These are phyloP conservation scores for Acropternis orthonyx DNA, from an alignment of 2,797 vertebrate species.

Conservation along the genomic window DNA sequence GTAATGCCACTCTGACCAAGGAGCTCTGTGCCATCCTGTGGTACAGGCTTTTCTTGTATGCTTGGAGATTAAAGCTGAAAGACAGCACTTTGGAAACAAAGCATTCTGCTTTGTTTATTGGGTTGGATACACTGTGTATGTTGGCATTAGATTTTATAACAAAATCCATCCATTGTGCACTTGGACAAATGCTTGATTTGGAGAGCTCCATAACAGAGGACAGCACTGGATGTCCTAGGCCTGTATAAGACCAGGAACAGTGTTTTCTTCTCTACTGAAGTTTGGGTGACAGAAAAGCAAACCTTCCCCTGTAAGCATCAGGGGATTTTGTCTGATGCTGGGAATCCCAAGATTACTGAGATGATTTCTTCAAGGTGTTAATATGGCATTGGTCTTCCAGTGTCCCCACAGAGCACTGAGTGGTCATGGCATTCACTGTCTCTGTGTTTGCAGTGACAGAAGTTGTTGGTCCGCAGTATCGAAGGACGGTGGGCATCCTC, in stretches of 20 bases:
- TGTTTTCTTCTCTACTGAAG: background rate
- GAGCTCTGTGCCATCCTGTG: background rate
- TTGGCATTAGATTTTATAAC: background rate
- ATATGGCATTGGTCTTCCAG: rapidly evolving
- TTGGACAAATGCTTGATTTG: background rate
- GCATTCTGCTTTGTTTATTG: background rate
- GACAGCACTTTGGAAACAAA: background rate
- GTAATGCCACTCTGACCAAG: background rate
- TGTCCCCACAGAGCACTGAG: rapidly evolving
- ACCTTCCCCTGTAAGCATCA: background rate
- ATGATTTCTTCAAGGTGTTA: rapidly evolving
- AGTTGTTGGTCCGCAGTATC: conserved; percentile 75
- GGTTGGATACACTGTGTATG: background rate
- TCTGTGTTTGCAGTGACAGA: conserved; percentile 75
- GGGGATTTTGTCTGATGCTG: rapidly evolving
- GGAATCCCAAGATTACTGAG: background rate
- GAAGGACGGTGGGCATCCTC: conserved; percentile 79
- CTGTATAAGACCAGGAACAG: background rate
- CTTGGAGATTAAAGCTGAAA: background rate
- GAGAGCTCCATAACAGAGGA: rapidly evolving
- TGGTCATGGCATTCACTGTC: rapidly evolving
- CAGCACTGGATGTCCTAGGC: background rate
- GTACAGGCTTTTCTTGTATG: background rate
- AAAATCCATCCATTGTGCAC: rapidly evolving
- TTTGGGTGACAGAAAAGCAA: background rate